Evolutionary conservation across 2,797 vertebrate species (phyloP), one percentile per base, ranked within the genome.

Genomic region (Hippopotamyrus pictus): DNA sequence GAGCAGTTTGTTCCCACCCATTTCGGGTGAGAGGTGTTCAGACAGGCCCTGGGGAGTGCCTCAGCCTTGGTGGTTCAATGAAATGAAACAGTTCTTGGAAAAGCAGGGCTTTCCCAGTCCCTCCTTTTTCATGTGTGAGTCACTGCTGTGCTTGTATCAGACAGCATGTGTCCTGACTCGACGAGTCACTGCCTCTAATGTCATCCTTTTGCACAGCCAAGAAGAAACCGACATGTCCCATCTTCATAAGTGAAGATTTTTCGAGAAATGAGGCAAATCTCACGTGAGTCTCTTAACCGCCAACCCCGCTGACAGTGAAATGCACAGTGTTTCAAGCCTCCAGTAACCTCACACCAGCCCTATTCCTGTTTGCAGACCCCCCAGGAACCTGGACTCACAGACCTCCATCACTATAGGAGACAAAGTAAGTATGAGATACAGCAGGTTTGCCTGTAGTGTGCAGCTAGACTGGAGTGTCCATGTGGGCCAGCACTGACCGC

Each of bases 341-440:
- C 48, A 33, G 25, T 25, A 51, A 6, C 48, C 84, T 14, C 48
- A 29, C 25, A 12, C 7, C 22, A 29, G 44, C 50, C 5, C 46
- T 54, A 2, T 50, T 29, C 22, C 44, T 50, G 46, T 53, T 53
- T 86, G 25, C 50, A 96, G 96, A 54, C 95, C 95, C 0, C 96
- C 96, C 0, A 93, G 96, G 90, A 96, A 96, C 90, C 89, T 96
- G 91, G 96, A 96, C 90, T 96, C 96, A 51, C 94, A 95, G 91
- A 76, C 96, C 0, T 96, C 95, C 92, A 96, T 96, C 90, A 96
- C 96, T 87, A 95, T 96, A 0, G 96, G 95, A 92, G 96, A 96
- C 84, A 86, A 14, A 53, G 84, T 86, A 29, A 86, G 48, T 25
- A 25, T 48, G 44, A 46, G 44, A 48, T 1, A 5, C 25, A 12